Evolutionary conservation across 2,797 vertebrate species (phyloP).

Genomic region (Tympanoctomys barrerae): DNA sequence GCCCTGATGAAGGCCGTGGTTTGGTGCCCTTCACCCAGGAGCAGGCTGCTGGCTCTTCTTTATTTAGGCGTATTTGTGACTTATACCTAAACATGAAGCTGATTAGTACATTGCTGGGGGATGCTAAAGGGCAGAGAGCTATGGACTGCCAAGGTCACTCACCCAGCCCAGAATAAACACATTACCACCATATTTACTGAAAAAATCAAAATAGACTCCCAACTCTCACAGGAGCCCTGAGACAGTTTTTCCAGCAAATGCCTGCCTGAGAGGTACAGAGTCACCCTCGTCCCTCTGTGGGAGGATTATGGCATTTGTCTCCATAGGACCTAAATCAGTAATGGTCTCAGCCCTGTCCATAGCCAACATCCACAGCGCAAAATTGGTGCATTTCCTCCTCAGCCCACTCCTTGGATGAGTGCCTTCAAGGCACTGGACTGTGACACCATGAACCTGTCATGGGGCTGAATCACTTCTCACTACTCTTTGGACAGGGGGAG

Average conservation of each 20-base stretch:
- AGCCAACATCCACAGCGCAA: neutral
- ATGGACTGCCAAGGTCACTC: neutral
- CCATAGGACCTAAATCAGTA: neutral
- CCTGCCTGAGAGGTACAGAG: neutral
- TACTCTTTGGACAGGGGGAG: neutral
- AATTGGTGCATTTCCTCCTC: neutral
- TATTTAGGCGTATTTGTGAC: neutral
- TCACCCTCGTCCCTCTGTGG: neutral
- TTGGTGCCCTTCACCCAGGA: conserved; percentile 7
- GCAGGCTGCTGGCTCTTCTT: conserved; percentile 10
- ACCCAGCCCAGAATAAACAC: neutral
- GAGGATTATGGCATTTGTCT: neutral
- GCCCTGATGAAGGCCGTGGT: conserved; percentile 21
- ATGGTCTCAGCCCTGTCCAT: neutral
- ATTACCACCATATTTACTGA: neutral
- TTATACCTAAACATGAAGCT: neutral
- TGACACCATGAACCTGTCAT: neutral
- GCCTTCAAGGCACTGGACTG: neutral
- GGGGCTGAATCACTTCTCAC: neutral
- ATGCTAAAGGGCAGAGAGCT: neutral
- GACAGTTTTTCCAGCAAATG: neutral
- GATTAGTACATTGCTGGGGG: neutral
- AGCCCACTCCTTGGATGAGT: neutral
- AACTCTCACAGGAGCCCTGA: neutral
- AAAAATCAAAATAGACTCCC: neutral